A percentile compares a stretch with the other conserved stretches of the same genome.
Evolutionary conservation across 2,113 vertebrate species (phyloP).

Genomic region (Rhinogobius similis): DNA sequence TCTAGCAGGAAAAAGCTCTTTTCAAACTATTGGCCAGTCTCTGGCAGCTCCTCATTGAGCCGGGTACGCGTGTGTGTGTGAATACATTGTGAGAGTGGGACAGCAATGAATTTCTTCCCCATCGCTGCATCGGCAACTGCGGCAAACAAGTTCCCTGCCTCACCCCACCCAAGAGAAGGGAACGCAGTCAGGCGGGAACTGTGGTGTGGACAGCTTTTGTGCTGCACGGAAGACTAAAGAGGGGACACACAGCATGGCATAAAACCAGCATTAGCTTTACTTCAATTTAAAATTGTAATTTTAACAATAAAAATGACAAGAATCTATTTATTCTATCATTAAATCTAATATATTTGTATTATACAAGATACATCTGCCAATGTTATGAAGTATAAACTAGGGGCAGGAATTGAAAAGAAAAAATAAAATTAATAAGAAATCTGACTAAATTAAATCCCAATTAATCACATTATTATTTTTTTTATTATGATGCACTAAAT

Average conservation of each 20-base stretch:
- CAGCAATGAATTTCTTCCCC: conserved; percentile 77
- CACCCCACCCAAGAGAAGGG: conserved; percentile 50
- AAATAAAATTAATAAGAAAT: too few species aligned
- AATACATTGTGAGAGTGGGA: conserved; percentile 41
- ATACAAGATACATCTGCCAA: too few species aligned
- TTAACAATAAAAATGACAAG: too few species aligned
- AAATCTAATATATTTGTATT: too few species aligned
- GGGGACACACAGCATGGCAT: conserved; percentile 20
- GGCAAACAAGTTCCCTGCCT: conserved; percentile 68
- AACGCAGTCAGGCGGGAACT: conserved; percentile 69
- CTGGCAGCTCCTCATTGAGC: conserved; percentile 47
- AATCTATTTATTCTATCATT: too few species aligned
- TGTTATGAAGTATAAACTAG: too few species aligned
- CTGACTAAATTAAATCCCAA: too few species aligned
- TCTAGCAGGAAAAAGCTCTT: conserved; percentile 38
- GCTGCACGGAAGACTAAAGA: conserved; percentile 38
- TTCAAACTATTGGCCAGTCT: conserved; percentile 42
- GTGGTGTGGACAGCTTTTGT: conserved; percentile 25
- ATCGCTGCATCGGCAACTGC: conserved; percentile 74
- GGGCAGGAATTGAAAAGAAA: too few species aligned
- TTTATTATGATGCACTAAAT: too few species aligned
- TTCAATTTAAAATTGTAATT: too few species aligned
- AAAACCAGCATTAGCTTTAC: background rate
- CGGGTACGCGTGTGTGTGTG: conserved; percentile 3
- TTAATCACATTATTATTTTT: too few species aligned